These are phyloP conservation scores for Hyperoplus lanceolatus DNA, from an alignment of 2,797 vertebrate genomes.

Conservation along the genomic window DNA sequence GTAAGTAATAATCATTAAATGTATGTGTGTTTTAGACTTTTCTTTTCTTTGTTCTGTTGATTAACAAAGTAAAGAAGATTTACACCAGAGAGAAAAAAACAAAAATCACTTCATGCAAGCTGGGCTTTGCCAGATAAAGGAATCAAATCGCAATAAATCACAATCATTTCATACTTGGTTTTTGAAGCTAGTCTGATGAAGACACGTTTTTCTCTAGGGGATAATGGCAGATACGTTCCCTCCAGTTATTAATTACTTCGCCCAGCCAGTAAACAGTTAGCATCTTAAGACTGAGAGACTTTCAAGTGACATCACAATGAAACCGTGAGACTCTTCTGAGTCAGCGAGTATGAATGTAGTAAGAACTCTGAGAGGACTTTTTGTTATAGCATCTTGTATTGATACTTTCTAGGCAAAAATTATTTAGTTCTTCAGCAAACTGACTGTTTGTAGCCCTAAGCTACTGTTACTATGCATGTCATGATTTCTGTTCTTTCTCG, in stretches of 20 bases:
- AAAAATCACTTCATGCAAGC: constrained; percentile 23
- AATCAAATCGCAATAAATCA: constrained; percentile 32
- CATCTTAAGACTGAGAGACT: too few relatives aligned
- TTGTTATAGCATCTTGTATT: not conserved
- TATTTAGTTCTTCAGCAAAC: constrained; percentile 14
- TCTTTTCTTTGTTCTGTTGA: constrained; percentile 15
- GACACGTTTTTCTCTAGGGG: constrained; percentile 52
- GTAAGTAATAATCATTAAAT: constrained; percentile 1
- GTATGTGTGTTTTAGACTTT: constrained; percentile 2
- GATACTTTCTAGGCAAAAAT: not conserved
- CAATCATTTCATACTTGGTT: constrained; percentile 9
- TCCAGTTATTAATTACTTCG: constrained; percentile 22
- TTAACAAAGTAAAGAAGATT: constrained; percentile 28
- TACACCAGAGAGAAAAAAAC: constrained; percentile 3
- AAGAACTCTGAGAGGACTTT: not conserved
- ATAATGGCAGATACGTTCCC: constrained; percentile 20
- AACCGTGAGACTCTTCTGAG: not conserved
- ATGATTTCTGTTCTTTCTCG: not conserved
- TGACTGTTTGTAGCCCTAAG: too few relatives aligned
- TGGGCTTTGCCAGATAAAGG: not conserved
- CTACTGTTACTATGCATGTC: not conserved
- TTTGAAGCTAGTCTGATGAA: constrained; percentile 45
- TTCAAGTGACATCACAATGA: constrained; percentile 1
- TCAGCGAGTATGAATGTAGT: not conserved
- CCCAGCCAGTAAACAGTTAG: constrained; percentile 8